Base-by-base conservation (phyloP, 2,797 vertebrate species). In the Sternarchorhynchus goeldii region DNA sequence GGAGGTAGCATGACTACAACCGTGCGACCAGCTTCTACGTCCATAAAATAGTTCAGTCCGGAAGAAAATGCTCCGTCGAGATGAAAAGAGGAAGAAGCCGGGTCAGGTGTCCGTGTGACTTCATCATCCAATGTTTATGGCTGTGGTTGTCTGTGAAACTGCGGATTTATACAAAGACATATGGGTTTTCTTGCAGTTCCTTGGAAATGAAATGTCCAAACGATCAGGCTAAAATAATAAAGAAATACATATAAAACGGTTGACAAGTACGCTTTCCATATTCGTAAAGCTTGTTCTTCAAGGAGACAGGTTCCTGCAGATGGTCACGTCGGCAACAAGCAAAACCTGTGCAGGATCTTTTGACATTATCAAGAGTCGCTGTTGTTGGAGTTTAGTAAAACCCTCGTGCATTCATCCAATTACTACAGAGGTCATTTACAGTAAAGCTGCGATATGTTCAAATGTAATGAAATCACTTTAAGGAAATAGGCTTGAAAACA, bases 1-100 rank as follows among this genome's bases (percentile, higher is more conserved):
- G 94, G 94, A 57, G 95, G 95, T 78, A 96, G 92, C 92, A 95
- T 91, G 87, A 90, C 87, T 68, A 87, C 90, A 73, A 83, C 83
- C 53, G 89, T 79, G 55, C 83, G 91, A 77, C 83, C 85, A 0
- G 89, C 75, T 39, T 91, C 88, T 57, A 88, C 88, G 91, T 95
- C 93, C 94, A 94, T 94, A 88, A 83, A 90, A 82, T 85, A 84
- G 29, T 39, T 4, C 12, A 14, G 7, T 14, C 16, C 20, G 12
- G 25, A 31, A 32, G 64, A 81, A 75, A 80, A 86, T 32, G 76
- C 73, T 83, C 65, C 84, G 85, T 89, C 88, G 88, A 86, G 66
- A 45, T 66, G 32, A 60, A 36, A 72, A 76, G 32, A 12, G 68
- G 57, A 79, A 78, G 76, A 82, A 53, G 83, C 57, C 72, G 66